Evolutionary conservation across 35 echinoderm and acorn worm genomes (phyloP).

Genomic region (Heliocidaris tuberculata): DNA sequence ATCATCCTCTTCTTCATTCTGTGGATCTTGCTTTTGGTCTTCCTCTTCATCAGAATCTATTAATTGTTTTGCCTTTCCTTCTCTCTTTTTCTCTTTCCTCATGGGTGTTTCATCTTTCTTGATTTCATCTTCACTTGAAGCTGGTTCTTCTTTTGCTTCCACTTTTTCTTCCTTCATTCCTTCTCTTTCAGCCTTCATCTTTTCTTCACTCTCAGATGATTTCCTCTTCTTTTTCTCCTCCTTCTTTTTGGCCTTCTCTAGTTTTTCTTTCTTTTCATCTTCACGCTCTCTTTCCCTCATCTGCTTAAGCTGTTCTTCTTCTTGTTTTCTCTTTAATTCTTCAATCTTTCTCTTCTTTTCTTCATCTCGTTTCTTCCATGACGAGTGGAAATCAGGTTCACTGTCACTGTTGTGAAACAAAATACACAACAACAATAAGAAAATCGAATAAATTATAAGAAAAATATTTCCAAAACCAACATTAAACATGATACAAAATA

Average conservation of each 20-base stretch:
- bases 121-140: conserved; percentile 50
- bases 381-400: conserved; percentile 13
- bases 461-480: too few species aligned
- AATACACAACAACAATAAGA: neutral
- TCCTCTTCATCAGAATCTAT: conserved; percentile 20
- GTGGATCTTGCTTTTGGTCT: conserved; percentile 54
- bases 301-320: conserved; percentile 62
- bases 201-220: conserved; percentile 47
- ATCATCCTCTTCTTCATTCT: conserved; percentile 47
- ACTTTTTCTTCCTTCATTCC: conserved; percentile 52
- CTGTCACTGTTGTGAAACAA: neutral
- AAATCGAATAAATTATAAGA: neutral
- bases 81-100: conserved; percentile 53
- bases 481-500: too few species aligned
- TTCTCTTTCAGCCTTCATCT: conserved; percentile 10
- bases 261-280: conserved; percentile 78
- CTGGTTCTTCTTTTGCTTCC: conserved; percentile 54
- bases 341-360: conserved; percentile 66
- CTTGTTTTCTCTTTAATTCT: conserved; percentile 64
- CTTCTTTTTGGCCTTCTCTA: conserved; percentile 81
- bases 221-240: conserved; percentile 69
- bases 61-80: conserved; percentile 31
- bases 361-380: conserved; percentile 52
- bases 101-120: conserved; percentile 36
- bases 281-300: conserved; percentile 77